phyloP scores from a whole-genome alignment of 2,113 vertebrate species.

The Maccullochella peelii region DNA sequence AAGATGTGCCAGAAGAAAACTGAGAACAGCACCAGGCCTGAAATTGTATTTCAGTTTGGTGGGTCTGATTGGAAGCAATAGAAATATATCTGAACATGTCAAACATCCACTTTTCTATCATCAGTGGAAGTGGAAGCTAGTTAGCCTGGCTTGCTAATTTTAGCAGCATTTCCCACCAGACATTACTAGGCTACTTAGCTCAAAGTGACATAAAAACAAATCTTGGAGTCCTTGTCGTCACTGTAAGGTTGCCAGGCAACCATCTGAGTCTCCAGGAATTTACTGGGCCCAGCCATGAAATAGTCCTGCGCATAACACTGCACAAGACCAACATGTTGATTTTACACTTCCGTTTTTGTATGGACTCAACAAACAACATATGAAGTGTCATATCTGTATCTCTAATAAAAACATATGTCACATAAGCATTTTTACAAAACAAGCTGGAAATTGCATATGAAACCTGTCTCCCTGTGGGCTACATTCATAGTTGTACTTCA shows the following conservation, averaged over 20 bases:
- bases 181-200: neutral
- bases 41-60: neutral
- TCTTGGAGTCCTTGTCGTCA: neutral
- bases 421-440: no score
- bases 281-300: no score
- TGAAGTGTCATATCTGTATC: no score
- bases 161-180: neutral
- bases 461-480: no score
- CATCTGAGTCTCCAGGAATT: no score
- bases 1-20: neutral
- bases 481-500: no score
- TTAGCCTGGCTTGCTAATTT: neutral
- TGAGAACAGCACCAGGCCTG: neutral
- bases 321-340: no score
- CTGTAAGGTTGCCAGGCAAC: neutral
- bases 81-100: neutral
- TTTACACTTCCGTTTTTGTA: no score
- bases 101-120: neutral
- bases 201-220: neutral
- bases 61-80: neutral
- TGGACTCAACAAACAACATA: no score
- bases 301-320: no score
- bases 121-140: neutral
- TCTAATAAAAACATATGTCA: no score
- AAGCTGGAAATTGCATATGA: no score